Evolutionary conservation across 2,888 invertebrate genomes (phyloP).

Genomic region (Ichneumoninae sp.): DNA sequence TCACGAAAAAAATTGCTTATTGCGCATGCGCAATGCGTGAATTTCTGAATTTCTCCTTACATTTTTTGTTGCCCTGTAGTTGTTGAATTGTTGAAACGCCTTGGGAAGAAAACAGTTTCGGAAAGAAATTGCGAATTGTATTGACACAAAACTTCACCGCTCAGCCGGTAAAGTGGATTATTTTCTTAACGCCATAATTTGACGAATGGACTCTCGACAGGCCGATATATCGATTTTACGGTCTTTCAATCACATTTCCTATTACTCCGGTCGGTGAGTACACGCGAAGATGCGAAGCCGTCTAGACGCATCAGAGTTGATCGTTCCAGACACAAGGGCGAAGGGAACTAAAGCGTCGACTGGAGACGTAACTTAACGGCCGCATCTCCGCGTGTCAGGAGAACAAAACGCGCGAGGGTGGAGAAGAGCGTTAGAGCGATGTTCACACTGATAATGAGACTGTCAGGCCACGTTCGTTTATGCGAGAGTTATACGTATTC

Average conservation of each 20-base stretch:
- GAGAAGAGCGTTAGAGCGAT: not conserved
- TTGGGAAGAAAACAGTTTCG: not conserved
- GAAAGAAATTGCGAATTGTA: not conserved
- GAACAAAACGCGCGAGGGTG: slow-evolving; percentile 1
- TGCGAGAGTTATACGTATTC: not conserved
- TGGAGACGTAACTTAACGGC: slow-evolving; percentile 30
- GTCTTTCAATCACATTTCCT: not conserved
- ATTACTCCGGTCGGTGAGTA: not conserved
- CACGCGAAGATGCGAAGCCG: slow-evolving; percentile 14
- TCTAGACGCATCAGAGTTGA: slow-evolving; percentile 19
- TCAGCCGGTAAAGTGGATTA: not conserved
- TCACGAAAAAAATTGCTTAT: not conserved
- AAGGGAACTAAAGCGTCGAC: slow-evolving; percentile 20
- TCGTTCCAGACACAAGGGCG: slow-evolving; percentile 15
- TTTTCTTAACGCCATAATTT: not conserved
- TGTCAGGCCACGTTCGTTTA: not conserved
- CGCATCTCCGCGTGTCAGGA: slow-evolving; percentile 2
- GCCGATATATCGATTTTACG: not conserved
- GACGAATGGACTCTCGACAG: not conserved
- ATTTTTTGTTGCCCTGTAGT: not conserved
- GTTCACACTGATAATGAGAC: slow-evolving; percentile 22
- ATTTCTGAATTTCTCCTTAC: not conserved
- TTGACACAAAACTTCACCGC: not conserved
- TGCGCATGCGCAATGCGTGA: too few relatives aligned
- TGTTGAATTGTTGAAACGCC: not conserved